Evolutionary conservation across 2,888 invertebrate genomes (phyloP), one percentile per base, ranked within the genome.

Genomic region (Chymomyza caudatula): DNA sequence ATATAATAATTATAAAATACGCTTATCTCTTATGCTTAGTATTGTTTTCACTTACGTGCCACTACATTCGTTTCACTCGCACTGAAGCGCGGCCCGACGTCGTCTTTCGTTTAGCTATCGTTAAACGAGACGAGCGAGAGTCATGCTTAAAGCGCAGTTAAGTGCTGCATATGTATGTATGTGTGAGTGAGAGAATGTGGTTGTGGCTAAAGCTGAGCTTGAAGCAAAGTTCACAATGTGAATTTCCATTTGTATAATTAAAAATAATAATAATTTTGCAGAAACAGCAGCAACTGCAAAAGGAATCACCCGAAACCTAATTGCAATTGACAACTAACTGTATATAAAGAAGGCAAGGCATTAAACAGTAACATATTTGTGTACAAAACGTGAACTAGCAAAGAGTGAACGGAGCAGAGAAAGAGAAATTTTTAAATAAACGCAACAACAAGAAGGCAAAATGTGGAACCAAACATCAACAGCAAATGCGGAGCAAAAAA

Each of bases 401-500:
- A 53, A 56, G 56, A 42, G 62, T 54, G 42, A 56, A 62, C 37
- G 22, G 56, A 56, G 43, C 57, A 47, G 53, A 65, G 52, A 63
- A 71, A 67, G 62, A 65, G 63, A 60, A 70, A 59, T 49, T 49
- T 22, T 63, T 17, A 47, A 63, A 63, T 56, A 61, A 44, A 71
- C 20, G 62, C 54, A 67, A 55, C 60, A 57, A 29, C 68, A 74
- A 83, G 78, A 62, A 68, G 60, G 54, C 85, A 88, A 88, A 87
- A 88, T 88, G 88, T 88, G 85, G 88, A 85, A 81, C 71, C 78
- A 84, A 88, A 86, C 73, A 70, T 65, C 69, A 67, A 70, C 72
- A 63, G 67, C 64, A 71, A 61, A 64, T 49, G 56, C 43, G 44
- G 43, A 53, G 63, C 60, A 70, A 67, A 81, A 81, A 72, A 78